Conservation (phyloP, 2,888 invertebrate species). For the Geophilus truncorum region DNA sequence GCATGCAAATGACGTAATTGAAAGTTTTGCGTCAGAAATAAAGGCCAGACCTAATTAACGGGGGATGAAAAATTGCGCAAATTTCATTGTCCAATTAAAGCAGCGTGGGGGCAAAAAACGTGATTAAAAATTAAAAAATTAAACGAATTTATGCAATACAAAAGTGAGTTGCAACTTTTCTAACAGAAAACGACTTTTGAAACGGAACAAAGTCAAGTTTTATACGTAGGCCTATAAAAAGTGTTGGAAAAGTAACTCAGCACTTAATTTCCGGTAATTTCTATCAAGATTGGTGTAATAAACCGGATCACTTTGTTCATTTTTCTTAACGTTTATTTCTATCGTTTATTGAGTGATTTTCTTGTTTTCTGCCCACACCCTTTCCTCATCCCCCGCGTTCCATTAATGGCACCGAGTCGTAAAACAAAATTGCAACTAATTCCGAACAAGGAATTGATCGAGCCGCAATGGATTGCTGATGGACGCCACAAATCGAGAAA, state of each 20-base stretch:
- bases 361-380: not conserved
- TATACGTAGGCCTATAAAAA: too few species aligned
- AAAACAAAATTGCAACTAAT: not conserved
- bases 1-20: not conserved
- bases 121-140: not conserved
- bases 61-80: not conserved
- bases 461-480: not conserved
- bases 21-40: not conserved
- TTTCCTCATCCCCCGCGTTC: not conserved
- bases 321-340: not conserved
- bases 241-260: not conserved
- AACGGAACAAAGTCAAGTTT: too few species aligned
- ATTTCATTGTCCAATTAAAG: not conserved
- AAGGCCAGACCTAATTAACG: not conserved
- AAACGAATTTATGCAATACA: not conserved
- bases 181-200: too few species aligned
- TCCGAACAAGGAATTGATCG: not conserved
- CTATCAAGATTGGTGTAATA: not conserved
- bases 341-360: not conserved
- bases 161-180: not conserved
- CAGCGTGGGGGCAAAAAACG: not conserved
- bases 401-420: not conserved
- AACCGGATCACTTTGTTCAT: not conserved
- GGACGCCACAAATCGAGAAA: not conserved
- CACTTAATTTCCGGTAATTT: not conserved